Conservation (phyloP, 2,888 invertebrate species). For the Creontiades dilutus region DNA sequence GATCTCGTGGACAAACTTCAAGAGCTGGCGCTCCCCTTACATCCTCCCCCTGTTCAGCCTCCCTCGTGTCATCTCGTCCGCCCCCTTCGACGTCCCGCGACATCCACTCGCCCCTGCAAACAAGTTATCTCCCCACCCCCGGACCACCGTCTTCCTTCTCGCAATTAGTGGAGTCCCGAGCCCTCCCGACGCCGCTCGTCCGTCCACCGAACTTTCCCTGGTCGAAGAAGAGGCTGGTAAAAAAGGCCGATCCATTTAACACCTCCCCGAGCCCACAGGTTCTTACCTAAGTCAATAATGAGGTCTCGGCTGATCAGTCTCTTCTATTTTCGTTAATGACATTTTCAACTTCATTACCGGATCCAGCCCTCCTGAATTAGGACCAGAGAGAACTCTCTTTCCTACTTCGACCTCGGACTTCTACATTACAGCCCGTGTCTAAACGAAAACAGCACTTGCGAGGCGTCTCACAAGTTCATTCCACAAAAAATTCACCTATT, state of each 20-base stretch:
- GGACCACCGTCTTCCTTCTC: background rate
- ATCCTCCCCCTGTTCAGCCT: background rate
- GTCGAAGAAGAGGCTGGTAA: background rate
- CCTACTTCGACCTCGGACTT: too few species aligned
- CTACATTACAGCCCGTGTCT: too few species aligned
- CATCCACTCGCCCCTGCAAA: background rate
- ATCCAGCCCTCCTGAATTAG: background rate
- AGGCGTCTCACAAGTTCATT: too few species aligned
- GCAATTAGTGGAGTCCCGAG: constrained; percentile 10
- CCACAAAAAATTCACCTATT: too few species aligned
- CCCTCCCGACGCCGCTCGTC: background rate
- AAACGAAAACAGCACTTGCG: too few species aligned
- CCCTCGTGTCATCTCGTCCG: background rate
- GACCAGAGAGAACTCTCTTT: too few species aligned
- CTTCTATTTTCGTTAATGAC: constrained; percentile 35
- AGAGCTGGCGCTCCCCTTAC: background rate
- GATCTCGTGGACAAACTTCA: constrained; percentile 28
- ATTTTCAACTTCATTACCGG: constrained; percentile 32
- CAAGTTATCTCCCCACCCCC: background rate
- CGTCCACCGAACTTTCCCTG: constrained; percentile 5
- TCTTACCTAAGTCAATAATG: constrained; percentile 27
- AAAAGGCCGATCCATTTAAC: constrained; percentile 35
- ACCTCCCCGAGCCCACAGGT: constrained; percentile 28
- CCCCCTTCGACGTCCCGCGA: background rate
- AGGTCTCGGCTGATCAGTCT: constrained; percentile 23